These are phyloP conservation scores for Sphenopsis melanotis DNA, from an alignment of 2,797 vertebrate species.

Conservation along the genomic window DNA sequence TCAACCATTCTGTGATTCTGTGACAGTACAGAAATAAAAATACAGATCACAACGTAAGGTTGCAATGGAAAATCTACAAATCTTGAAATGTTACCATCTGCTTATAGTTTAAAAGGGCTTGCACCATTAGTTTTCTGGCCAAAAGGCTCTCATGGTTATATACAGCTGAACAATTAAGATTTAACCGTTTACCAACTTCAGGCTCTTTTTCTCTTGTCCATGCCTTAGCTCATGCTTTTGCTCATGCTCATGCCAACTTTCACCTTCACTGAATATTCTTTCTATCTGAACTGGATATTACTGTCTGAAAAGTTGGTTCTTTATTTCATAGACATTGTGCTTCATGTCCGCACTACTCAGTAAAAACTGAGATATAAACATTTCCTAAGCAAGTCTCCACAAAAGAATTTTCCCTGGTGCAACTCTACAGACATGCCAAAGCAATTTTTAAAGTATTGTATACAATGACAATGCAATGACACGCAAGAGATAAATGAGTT, in stretches of 20 bases:
- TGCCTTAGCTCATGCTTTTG: background rate
- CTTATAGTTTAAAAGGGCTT: conserved; percentile 5
- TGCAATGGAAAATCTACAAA: conserved; percentile 11
- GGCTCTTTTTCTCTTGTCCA: background rate
- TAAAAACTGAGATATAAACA: conserved; percentile 14
- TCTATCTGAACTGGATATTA: background rate
- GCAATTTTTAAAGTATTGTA: background rate
- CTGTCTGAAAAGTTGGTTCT: background rate
- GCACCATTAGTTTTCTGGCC: background rate
- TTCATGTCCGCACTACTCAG: background rate
- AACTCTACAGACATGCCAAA: background rate
- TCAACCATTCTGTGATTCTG: background rate
- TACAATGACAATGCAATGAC: background rate
- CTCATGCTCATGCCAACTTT: background rate
- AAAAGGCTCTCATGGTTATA: conserved; percentile 28
- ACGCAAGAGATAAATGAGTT: background rate
- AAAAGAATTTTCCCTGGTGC: background rate
- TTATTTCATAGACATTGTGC: background rate
- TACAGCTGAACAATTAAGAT: background rate
- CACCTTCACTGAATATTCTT: background rate
- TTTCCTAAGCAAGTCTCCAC: background rate
- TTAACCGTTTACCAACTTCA: background rate
- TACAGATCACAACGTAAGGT: background rate
- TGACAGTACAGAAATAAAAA: background rate
- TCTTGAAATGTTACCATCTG: background rate